Evolutionary conservation across 2,113 vertebrate genomes (phyloP).

Genomic region (Tursiops truncatus): DNA sequence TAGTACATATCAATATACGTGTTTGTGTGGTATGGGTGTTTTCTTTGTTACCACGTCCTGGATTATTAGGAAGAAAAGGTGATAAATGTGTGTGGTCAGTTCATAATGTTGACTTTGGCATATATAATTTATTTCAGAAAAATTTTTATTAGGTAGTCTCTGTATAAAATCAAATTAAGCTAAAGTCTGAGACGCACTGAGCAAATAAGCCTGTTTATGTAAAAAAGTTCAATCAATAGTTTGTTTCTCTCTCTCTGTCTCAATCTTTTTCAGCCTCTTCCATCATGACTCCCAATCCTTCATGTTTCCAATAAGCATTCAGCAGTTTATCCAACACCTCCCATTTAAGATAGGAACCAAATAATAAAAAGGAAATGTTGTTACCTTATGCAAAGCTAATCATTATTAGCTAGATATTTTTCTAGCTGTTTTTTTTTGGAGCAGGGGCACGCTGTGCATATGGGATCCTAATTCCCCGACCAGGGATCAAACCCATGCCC

Average conservation of each 20-base stretch:
- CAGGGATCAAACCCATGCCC: no score
- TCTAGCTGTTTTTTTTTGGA: background rate
- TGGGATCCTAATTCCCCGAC: no score
- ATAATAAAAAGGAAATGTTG: background rate
- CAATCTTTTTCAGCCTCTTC: background rate
- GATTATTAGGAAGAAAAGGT: background rate
- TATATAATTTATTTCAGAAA: background rate
- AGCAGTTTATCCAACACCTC: background rate
- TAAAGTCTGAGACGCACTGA: background rate
- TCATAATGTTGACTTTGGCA: background rate
- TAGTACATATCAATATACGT: background rate
- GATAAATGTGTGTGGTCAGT: background rate
- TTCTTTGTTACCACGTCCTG: background rate
- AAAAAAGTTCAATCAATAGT: background rate
- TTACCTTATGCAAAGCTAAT: background rate
- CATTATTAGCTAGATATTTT: conserved; percentile 10
- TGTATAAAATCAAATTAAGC: conserved; percentile 35
- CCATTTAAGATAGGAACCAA: background rate
- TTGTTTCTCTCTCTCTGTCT: background rate
- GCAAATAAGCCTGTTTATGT: background rate
- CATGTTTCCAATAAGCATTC: background rate
- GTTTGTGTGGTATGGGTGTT: background rate
- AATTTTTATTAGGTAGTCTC: background rate
- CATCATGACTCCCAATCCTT: background rate
- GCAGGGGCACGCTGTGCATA: no score